Base-by-base conservation (phyloP, 2,888 invertebrate genomes). In the Nymphalis polychloros region DNA sequence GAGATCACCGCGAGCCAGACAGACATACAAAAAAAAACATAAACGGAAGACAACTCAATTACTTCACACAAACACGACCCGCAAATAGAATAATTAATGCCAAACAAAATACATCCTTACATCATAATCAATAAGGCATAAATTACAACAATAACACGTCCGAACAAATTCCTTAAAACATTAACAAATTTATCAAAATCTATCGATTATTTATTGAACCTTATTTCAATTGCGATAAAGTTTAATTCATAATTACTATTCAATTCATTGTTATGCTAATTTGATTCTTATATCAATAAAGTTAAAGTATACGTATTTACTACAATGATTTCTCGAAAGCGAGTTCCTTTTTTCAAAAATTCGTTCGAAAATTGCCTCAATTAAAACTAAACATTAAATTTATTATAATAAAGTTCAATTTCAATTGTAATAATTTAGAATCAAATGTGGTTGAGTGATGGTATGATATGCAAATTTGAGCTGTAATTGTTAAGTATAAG, bases 1-100 rank as follows among this genome's bases (percentile, higher is more conserved):
- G 67, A 23, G 53, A 55, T 55, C 53, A 27, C 52, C 16, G 27
- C 35, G 35, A 64, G 64, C 59, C 67, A 72, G 73, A 74, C 73
- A 67, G 64, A 73, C 73, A 72, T 49, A 75, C 66, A 75, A 72
- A 73, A 79, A 76, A 73, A 78, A 80, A 76, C 75, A 73, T 57
- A 57, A 84, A 77, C 82, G 84, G 83, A 87, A 87, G 85, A 92
- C 87, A 78, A 82, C 92, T 92, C 92, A 91, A 92, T 92, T 91
- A 92, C 86, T 86, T 86, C 84, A 82, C 84, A 82, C 85, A 83
- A 77, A 74, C 76, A 83, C 79, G 80, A 47, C 47, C 83, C 83
- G 71, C 76, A 87, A 88, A 90, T 90, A 89, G 84, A 86, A 79
- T 78, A 57, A 46, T n/a, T 53, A 66, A 75, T 70, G 23, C 60